phyloP scores from a whole-genome alignment of 2,113 vertebrate genomes.

The Lagopus leucura region DNA sequence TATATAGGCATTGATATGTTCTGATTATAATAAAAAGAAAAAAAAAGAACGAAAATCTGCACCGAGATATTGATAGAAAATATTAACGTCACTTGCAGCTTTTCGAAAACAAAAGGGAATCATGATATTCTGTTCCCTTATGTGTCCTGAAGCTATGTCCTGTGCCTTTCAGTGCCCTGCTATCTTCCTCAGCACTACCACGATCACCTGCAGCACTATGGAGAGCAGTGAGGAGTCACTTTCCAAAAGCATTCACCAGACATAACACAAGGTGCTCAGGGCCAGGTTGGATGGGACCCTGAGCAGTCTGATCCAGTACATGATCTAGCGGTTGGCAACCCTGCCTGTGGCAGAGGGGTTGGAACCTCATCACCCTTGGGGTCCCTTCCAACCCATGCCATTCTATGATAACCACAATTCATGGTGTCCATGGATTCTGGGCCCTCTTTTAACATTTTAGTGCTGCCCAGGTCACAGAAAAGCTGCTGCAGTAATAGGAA shows the following conservation, averaged over 20 bases:
- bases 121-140: not conserved
- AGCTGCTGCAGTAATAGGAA: not conserved
- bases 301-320: too few species aligned
- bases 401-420: not conserved
- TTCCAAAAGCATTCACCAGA: not conserved
- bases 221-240: not conserved
- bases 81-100: not conserved
- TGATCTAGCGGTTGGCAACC: too few species aligned
- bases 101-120: not conserved
- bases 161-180: too few species aligned
- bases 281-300: too few species aligned
- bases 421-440: not conserved
- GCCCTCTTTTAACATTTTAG: not conserved
- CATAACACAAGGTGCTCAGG: too few species aligned
- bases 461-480: not conserved
- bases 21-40: not conserved
- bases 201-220: not conserved
- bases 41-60: not conserved
- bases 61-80: not conserved
- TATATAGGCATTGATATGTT: not conserved
- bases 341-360: too few species aligned
- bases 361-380: too few species aligned
- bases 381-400: too few species aligned
- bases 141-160: not conserved
- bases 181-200: not conserved